These are phyloP conservation scores for Catharus bicknelli DNA, from an alignment of 2,113 vertebrate genomes.

Conservation along the genomic window DNA sequence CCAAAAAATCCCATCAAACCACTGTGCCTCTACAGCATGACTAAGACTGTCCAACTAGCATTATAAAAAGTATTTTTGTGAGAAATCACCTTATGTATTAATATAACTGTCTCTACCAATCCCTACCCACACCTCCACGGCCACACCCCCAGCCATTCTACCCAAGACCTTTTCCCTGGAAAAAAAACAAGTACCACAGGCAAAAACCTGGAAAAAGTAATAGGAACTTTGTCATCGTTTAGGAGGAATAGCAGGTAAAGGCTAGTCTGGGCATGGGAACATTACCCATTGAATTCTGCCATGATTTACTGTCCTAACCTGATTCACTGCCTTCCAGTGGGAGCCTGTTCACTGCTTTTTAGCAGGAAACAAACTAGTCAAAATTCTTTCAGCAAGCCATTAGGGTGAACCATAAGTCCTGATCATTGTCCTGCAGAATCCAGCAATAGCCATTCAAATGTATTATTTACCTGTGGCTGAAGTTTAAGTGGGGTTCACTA, in stretches of 20 bases:
- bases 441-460: not conserved
- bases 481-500: not conserved
- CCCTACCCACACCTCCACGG: fast-evolving
- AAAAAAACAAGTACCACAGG: not conserved
- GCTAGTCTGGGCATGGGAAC: not conserved
- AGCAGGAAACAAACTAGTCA: not conserved
- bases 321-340: not conserved
- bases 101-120: not conserved
- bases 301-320: not conserved
- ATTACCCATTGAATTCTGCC: not conserved
- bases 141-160: fast-evolving
- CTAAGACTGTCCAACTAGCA: not conserved
- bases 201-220: not conserved
- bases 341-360: not conserved
- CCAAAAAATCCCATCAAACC: not conserved
- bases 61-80: not conserved
- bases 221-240: not conserved
- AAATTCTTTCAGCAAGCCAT: not conserved
- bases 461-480: not conserved
- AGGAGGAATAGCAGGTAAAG: not conserved
- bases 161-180: not conserved
- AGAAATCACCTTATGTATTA: not conserved
- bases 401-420: not conserved
- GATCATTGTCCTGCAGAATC: not conserved
- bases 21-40: not conserved